A percentile compares a stretch with the other conserved stretches of the same genome.
Evolutionary conservation across 2,888 invertebrate species (phyloP).

Genomic region (Amphipoea oculea): DNA sequence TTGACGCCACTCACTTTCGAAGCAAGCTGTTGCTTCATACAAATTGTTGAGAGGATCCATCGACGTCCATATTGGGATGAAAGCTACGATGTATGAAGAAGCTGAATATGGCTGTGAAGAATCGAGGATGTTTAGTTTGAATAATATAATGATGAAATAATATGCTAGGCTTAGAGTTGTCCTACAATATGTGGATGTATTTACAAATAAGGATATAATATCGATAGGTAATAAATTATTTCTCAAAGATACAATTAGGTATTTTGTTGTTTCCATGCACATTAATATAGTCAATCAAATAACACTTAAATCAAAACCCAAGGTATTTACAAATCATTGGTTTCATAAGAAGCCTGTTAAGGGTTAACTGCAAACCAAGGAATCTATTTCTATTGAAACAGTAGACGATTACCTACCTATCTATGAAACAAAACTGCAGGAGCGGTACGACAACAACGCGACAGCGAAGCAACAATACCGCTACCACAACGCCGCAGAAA

Average conservation of each 20-base stretch:
- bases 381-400: background rate
- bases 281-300: background rate
- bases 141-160: slow-evolving; percentile 12
- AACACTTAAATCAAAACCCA: background rate
- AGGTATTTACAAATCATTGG: background rate
- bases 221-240: background rate
- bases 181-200: background rate
- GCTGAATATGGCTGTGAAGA: slow-evolving; percentile 29
- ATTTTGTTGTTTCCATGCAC: background rate
- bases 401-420: background rate
- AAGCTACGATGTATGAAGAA: slow-evolving; percentile 53
- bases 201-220: background rate
- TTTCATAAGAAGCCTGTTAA: background rate
- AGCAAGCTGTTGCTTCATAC: slow-evolving; percentile 54
- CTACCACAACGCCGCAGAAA: slow-evolving; percentile 3
- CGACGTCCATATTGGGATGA: slow-evolving; percentile 47
- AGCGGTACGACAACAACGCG: background rate
- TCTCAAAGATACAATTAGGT: background rate
- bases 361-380: background rate
- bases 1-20: slow-evolving; percentile 62
- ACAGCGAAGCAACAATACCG: background rate
- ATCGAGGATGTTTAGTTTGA: background rate
- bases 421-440: background rate
- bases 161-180: background rate
- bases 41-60: slow-evolving; percentile 57